These are phyloP conservation scores for Cerastoderma edule DNA, from an alignment of 2,888 invertebrate genomes.

Conservation along the genomic window DNA sequence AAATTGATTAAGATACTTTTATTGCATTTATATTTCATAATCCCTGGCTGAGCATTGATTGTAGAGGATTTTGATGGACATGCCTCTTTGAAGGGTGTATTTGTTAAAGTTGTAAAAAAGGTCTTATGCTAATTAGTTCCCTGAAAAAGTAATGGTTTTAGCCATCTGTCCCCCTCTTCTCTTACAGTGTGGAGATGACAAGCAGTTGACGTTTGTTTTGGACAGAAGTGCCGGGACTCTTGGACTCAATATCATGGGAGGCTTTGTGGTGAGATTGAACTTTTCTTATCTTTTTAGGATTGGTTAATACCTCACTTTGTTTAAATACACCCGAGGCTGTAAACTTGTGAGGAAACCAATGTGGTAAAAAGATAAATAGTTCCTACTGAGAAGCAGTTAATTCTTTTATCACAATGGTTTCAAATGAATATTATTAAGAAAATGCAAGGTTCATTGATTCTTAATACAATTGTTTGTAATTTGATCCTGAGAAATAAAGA, in stretches of 20 bases:
- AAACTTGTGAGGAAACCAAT: no score
- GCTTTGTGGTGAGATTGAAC: slow-evolving; percentile 70
- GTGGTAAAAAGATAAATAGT: no score
- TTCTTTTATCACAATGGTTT: no score
- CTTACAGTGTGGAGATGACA: slow-evolving; percentile 63
- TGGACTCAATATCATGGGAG: slow-evolving; percentile 79
- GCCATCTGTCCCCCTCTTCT: slow-evolving; percentile 17
- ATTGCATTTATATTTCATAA: slow-evolving; percentile 30
- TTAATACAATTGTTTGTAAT: no score
- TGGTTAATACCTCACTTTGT: no score
- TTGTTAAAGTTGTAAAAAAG: slow-evolving; percentile 19
- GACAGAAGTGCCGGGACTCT: slow-evolving; percentile 69
- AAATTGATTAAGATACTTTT: slow-evolving; percentile 21
- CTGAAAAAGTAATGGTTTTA: slow-evolving; percentile 25
- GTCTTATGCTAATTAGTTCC: slow-evolving; percentile 26
- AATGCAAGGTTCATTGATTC: no score
- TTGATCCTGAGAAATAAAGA: no score
- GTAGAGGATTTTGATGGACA: slow-evolving; percentile 18
- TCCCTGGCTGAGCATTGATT: slow-evolving; percentile 17
- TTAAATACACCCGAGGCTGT: no score
- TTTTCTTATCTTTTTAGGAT: background rate
- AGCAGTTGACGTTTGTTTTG: slow-evolving; percentile 64
- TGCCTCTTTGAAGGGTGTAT: slow-evolving; percentile 19
- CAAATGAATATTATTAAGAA: no score
- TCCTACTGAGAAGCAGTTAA: no score